phyloP scores from a whole-genome alignment of 1,140 invertebrate species.

The Oncopeltus fasciatus region DNA sequence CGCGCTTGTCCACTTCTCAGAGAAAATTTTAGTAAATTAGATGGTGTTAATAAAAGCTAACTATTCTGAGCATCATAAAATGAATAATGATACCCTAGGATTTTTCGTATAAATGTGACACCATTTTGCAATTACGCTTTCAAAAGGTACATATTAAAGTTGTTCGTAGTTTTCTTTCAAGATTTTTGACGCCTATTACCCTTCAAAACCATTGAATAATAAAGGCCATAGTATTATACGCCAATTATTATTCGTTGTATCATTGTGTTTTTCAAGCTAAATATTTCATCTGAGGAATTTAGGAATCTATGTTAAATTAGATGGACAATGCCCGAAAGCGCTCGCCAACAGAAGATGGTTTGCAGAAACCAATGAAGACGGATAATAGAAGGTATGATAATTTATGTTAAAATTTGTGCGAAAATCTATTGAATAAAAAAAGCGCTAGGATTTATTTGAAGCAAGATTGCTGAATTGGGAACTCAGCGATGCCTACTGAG shows the following conservation, averaged over 20 bases:
- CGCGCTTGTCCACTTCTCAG: background rate
- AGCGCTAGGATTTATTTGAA: background rate
- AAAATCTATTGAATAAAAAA: background rate
- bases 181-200: background rate
- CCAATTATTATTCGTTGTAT: background rate
- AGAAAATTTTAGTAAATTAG: background rate
- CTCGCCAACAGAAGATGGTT: no score
- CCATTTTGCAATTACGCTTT: background rate
- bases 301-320: no score
- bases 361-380: no score
- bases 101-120: background rate
- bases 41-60: background rate
- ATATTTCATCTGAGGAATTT: background rate
- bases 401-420: background rate
- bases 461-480: background rate
- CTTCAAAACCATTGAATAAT: background rate
- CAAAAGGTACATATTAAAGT: background rate
- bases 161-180: background rate
- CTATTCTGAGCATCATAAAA: background rate
- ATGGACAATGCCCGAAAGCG: no score
- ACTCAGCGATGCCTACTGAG: no score
- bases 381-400: no score
- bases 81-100: background rate
- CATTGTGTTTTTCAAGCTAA: background rate
- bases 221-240: background rate